Evolutionary conservation across 2,797 vertebrate genomes (phyloP), one percentile per base, ranked within the genome.

Genomic region (Delichon dasypus): DNA sequence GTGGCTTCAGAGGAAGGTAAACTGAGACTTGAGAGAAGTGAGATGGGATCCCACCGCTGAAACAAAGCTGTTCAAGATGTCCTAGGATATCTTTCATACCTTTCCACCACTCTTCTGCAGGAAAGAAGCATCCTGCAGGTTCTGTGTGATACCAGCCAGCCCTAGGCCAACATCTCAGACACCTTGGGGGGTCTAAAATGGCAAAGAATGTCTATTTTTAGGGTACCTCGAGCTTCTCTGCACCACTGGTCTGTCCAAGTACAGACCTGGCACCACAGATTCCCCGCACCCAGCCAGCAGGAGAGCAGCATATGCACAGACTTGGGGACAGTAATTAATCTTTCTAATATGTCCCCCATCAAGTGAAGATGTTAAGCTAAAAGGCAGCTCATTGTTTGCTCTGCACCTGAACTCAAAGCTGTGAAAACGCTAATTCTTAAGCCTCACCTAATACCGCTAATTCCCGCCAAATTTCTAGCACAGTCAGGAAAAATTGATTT

Each of bases 401-500:
- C 75, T 15, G 65, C 7, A 10, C 45, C 58, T 38, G 51, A 83
- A 85, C 75, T 34, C 51, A 78, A 57, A 78, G 87, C 68, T 15
- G 36, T 40, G 82, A 62, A 3, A 6, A 51, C 0, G 2, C 27
- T 90, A 84, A 88, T 86, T 93, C 93, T 74, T 89, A 94, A 94
- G 91, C 91, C 76, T 89, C 55, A 88, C 92, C 83, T 94, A 96
- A 95, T 86, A 44, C 76, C 0, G 0, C 55, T 91, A 89, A 94
- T 86, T 97, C 95, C 92, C 68, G 0, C 87, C 85, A 66, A 85
- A 92, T 72, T 94, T 88, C 88, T 18, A 73, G 82, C 88, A 20
- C 14, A 25, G 66, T 89, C 92, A 95, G 85, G 91, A 92, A 62
- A 93, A 95, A 79, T 2, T 47, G 62, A 78, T 79, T 94, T 84